Evolutionary conservation across 2,113 vertebrate species (phyloP), one percentile per base, ranked within the genome.

Genomic region (Hypomesus transpacificus): DNA sequence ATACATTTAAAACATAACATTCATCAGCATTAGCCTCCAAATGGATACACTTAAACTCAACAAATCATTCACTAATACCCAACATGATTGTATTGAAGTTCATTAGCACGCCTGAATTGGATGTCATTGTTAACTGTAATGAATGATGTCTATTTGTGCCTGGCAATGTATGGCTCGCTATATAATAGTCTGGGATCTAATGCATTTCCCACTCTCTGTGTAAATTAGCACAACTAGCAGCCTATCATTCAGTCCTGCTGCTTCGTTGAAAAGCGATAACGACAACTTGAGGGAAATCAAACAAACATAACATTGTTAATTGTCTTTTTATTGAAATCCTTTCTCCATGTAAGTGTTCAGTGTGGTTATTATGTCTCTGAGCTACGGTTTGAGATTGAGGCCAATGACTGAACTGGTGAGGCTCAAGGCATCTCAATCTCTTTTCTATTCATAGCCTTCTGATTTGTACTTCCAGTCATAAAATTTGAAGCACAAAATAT

Each of bases 81-180:
- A 85, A 87, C 86, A 89, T 79, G 82, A 89, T 85, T 87, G 83
- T 87, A 89, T 87, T 88, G 83, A 87, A 88, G 84, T 89, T 88
- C 85, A 91, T 91, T 91, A 90, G 80, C 80, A n/a, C 64, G 69
- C 77, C 75, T 83, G 82, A 87, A 89, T 89, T 87, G 82, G 84
- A 86, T 87, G 87, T 86, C 87, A 90, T 87, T 88, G 87, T 89
- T 90, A 91, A 90, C 79, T 74, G 83, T 88, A 86, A 88, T 87
- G 84, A 90, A 90, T 88, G 82, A 78, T 66, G 69, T 85, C 77
- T 84, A 82, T 90, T 86, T 85, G 79, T 80, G 81, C 70, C 77
- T 79, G 39, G 78, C 77, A 79, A 86, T 86, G 81, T 80, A 87
- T 68, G 66, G 74, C 80, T 86, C 78, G 78, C 82, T 80, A 85